phyloP scores from a whole-genome alignment of 2,888 invertebrate genomes.

The Yponomeuta malinellus region DNA sequence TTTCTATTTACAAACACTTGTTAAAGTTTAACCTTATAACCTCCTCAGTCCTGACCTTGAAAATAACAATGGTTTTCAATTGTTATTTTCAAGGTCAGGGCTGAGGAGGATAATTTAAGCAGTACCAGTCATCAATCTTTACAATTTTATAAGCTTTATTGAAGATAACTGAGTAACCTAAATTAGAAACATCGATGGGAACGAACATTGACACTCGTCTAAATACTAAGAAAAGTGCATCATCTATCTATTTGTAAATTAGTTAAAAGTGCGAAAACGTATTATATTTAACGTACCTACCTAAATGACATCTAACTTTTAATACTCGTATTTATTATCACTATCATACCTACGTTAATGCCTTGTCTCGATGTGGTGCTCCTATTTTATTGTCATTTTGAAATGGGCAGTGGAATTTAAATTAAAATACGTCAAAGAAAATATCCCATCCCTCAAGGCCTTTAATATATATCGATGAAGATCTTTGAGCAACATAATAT shows the following conservation, averaged over 20 bases:
- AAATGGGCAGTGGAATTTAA: slow-evolving; percentile 37
- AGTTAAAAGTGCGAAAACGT: slow-evolving; percentile 32
- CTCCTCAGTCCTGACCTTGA: too few relatives aligned
- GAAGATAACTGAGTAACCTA: not conserved
- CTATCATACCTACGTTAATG: slow-evolving; percentile 22
- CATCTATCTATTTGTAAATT: slow-evolving; percentile 15
- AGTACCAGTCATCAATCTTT: too few relatives aligned
- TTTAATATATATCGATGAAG: not conserved
- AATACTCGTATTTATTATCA: slow-evolving; percentile 18
- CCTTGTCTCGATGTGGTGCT: slow-evolving; percentile 20
- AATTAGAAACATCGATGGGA: slow-evolving; percentile 19
- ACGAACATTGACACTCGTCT: slow-evolving; percentile 14
- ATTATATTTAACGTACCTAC: too few relatives aligned
- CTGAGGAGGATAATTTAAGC: not conserved
- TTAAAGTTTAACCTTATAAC: slow-evolving; percentile 5
- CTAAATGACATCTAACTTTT: too few relatives aligned
- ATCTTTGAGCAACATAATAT: not conserved
- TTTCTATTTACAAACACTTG: slow-evolving; percentile 13
- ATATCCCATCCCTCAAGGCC: not conserved
- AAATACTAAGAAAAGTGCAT: slow-evolving; percentile 2
- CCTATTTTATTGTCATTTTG: slow-evolving; percentile 31
- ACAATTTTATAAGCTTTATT: too few relatives aligned
- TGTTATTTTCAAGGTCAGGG: too few relatives aligned
- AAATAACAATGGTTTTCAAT: too few relatives aligned
- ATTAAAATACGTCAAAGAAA: not conserved